phyloP scores from a whole-genome alignment of 2,113 vertebrate genomes.

The Nesospiza acunhae region DNA sequence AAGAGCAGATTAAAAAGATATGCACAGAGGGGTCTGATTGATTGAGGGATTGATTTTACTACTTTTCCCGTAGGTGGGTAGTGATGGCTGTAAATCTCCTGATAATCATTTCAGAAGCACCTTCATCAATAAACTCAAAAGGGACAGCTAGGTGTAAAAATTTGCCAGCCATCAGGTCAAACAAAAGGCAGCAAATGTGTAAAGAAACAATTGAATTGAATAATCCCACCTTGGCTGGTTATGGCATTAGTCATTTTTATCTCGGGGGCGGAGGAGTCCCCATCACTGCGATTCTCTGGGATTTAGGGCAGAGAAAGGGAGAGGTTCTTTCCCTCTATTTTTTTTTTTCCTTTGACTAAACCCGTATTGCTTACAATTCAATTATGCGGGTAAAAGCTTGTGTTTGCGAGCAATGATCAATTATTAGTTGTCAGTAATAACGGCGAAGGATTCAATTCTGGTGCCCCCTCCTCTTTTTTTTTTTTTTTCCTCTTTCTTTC shows the following conservation, averaged over 20 bases:
- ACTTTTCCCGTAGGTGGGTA: conserved; percentile 58
- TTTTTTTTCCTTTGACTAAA: conserved; percentile 3
- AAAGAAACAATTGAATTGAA: conserved; percentile 54
- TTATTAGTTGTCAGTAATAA: conserved; percentile 83
- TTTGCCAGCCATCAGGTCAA: conserved; percentile 53
- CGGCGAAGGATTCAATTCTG: conserved; percentile 69
- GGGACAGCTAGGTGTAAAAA: conserved; percentile 60
- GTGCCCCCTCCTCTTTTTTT: neutral
- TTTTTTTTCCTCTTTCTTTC: neutral
- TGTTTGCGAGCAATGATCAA: conserved; percentile 81
- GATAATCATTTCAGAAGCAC: conserved; percentile 68
- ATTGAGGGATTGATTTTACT: conserved; percentile 67
- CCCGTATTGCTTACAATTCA: conserved; percentile 74
- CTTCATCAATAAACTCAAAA: conserved; percentile 69
- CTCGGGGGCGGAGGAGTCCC: neutral
- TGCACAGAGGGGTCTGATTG: conserved; percentile 59
- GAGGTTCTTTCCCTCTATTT: neutral
- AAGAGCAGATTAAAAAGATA: conserved; percentile 66
- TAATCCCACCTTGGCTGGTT: conserved; percentile 26
- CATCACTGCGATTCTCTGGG: neutral
- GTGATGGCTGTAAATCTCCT: conserved; percentile 65
- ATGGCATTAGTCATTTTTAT: conserved; percentile 11
- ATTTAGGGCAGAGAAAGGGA: neutral
- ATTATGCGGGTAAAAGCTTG: conserved; percentile 78
- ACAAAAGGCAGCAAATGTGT: conserved; percentile 59